These are phyloP conservation scores for Perizoma flavofasciatum DNA, from an alignment of 2,888 invertebrate species.

Conservation along the genomic window DNA sequence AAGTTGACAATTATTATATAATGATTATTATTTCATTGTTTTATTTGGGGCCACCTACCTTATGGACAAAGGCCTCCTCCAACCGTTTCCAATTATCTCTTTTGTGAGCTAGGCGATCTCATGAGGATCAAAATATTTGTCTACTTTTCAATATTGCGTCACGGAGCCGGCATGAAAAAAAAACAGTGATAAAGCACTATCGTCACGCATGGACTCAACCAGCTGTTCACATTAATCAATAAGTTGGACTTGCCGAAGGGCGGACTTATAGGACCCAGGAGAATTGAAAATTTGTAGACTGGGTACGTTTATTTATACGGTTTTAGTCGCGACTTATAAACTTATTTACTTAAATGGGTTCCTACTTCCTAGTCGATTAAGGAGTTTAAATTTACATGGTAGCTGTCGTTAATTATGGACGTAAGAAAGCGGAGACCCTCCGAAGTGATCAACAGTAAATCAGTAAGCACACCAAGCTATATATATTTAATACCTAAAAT, in stretches of 20 bases:
- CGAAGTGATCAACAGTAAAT: too few relatives aligned
- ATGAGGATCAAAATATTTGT: too few relatives aligned
- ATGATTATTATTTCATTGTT: too few relatives aligned
- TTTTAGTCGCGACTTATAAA: slow-evolving; percentile 51
- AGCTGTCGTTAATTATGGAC: slow-evolving; percentile 1
- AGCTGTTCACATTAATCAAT: slow-evolving; percentile 26
- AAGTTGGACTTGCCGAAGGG: slow-evolving; percentile 59
- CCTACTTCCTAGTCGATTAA: slow-evolving; percentile 32
- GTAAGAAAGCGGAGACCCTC: neutral
- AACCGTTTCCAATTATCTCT: too few relatives aligned
- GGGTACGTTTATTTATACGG: slow-evolving; percentile 55
- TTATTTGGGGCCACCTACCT: too few relatives aligned
- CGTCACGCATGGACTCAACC: slow-evolving; percentile 1
- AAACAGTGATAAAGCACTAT: too few relatives aligned
- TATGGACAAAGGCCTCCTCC: too few relatives aligned
- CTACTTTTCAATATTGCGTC: too few relatives aligned
- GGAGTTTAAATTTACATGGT: slow-evolving; percentile 15
- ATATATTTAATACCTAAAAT: neutral
- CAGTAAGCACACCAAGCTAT: neutral
- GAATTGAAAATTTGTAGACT: slow-evolving; percentile 62
- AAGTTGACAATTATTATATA: too few relatives aligned
- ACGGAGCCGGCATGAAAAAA: too few relatives aligned
- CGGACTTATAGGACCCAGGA: slow-evolving; percentile 57
- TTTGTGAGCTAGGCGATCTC: too few relatives aligned
- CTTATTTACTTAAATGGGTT: slow-evolving; percentile 39